Evolutionary conservation across 2,113 vertebrate species (phyloP).

Genomic region (Macaca mulatta): DNA sequence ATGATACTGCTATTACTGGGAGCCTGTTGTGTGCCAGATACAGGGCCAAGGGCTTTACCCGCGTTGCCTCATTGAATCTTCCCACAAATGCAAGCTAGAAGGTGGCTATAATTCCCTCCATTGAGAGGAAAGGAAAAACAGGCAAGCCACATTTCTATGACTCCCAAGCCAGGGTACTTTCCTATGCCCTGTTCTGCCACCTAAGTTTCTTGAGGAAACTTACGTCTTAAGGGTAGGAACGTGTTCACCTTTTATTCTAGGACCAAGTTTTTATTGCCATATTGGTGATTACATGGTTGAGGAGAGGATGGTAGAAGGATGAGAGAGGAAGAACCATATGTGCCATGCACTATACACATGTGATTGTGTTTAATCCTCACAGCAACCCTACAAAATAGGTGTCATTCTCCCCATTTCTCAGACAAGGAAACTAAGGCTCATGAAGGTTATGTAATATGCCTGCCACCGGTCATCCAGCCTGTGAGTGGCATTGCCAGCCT

Average conservation of each 20-base stretch:
- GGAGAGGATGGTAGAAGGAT: not conserved
- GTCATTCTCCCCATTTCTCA: not conserved
- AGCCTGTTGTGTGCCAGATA: not conserved
- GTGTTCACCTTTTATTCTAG: not conserved
- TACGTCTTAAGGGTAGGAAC: not conserved
- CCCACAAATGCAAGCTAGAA: not conserved
- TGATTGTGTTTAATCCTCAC: not conserved
- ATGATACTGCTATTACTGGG: not conserved
- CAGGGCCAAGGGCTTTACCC: not conserved
- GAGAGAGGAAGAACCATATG: accelerated
- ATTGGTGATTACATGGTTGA: not conserved
- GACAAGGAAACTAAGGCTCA: not conserved
- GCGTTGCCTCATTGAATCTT: not conserved
- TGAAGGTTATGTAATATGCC: accelerated
- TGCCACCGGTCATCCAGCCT: not conserved
- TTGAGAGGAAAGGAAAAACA: not conserved
- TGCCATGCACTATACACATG: accelerated
- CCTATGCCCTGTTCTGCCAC: not conserved
- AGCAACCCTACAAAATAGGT: not conserved
- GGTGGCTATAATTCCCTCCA: not conserved
- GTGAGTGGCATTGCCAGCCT: not conserved
- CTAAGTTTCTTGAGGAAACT: not conserved
- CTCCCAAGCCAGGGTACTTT: not conserved
- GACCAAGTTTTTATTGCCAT: not conserved
- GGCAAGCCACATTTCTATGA: not conserved